phyloP scores from a whole-genome alignment of 2,797 vertebrate species.

The Hydrophis major region DNA sequence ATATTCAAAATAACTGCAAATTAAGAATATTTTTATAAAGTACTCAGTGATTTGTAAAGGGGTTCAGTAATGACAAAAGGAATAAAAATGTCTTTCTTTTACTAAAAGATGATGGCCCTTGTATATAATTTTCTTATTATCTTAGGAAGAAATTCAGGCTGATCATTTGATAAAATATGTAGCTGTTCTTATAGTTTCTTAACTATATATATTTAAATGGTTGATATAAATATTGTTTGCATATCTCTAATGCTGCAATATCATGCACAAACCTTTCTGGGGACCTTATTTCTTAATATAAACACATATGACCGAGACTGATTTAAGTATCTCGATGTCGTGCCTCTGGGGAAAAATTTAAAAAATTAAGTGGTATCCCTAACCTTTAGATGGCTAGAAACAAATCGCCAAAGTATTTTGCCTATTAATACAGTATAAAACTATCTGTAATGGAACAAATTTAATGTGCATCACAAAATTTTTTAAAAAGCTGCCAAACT shows the following conservation, averaged over 20 bases:
- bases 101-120: neutral
- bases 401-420: neutral
- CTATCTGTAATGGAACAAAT: neutral
- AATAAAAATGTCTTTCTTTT: neutral
- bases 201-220: neutral
- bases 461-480: neutral
- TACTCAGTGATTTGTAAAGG: neutral
- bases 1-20: neutral
- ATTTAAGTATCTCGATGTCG: neutral
- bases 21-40: neutral
- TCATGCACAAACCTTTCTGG: neutral
- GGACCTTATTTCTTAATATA: neutral
- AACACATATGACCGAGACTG: neutral
- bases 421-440: neutral
- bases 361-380: neutral
- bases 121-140: neutral
- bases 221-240: neutral
- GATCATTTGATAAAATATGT: neutral
- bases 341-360: neutral
- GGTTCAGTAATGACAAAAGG: neutral
- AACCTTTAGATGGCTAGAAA: neutral
- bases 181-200: neutral
- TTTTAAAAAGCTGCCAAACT: constrained; percentile 5
- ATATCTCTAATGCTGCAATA: neutral
- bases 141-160: neutral